Conservation (phyloP, 2,797 vertebrate species). For the Enteromius paludinosus region DNA sequence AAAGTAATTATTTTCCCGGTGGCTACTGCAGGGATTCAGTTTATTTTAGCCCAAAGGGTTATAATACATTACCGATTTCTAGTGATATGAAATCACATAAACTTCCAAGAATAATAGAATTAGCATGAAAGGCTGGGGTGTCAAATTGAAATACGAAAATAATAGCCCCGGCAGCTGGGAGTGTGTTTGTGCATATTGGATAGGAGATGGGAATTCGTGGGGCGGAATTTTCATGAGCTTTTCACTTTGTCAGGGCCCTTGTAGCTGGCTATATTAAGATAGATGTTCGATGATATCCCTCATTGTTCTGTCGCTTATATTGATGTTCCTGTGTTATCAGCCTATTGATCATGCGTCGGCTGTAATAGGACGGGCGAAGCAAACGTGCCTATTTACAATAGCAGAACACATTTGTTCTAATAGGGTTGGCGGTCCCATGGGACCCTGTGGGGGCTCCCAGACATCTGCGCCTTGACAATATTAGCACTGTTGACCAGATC, state of each 20-base stretch:
- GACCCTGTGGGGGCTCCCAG: constrained; percentile 91
- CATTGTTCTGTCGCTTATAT: constrained; percentile 99
- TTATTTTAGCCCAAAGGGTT: constrained; percentile 98
- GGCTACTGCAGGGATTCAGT: constrained; percentile 99
- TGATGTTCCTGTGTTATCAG: constrained; percentile 99
- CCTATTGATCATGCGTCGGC: constrained; percentile 99
- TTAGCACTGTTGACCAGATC: constrained; percentile 91
- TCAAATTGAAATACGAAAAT: constrained; percentile 99
- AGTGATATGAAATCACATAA: constrained; percentile 99
- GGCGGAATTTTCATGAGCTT: constrained; percentile 99
- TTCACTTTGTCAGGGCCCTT: constrained; percentile 97
- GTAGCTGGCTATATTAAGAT: constrained; percentile 99
- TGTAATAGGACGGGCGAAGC: constrained; percentile 99
- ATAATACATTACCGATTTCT: constrained; percentile 99
- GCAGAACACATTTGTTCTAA: constrained; percentile 99
- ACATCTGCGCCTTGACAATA: constrained; percentile 97
- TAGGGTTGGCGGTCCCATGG: constrained; percentile 95
- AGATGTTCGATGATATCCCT: constrained; percentile 99
- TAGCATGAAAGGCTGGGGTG: constrained; percentile 99
- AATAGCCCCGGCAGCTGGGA: constrained; percentile 98
- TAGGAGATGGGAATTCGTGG: constrained; percentile 96
- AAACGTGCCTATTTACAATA: constrained; percentile 99
- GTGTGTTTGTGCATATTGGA: constrained; percentile 98
- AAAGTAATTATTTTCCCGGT: constrained; percentile 99
- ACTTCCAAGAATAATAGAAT: constrained; percentile 99